Percentiles rank a stretch among this genome's conserved stretches.
Conservation (phyloP, 2,113 vertebrate species). For the Pseudopodoces humilis region DNA sequence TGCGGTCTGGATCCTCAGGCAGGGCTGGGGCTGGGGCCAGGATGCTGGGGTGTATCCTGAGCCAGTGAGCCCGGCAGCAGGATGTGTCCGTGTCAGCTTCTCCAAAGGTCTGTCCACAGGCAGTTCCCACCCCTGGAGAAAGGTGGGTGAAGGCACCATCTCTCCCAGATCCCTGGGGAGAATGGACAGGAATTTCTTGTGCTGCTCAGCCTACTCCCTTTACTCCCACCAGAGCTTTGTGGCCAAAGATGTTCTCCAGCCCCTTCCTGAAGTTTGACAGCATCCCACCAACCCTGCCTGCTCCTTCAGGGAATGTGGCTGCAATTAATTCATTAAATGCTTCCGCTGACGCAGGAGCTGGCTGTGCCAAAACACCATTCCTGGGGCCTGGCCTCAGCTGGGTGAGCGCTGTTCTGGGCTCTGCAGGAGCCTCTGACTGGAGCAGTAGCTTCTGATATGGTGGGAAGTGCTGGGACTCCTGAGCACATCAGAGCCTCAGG, state of each 20-base stretch:
- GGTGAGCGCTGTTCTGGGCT: neutral
- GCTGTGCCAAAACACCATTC: neutral
- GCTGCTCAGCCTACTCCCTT: neutral
- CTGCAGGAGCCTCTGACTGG: accelerated
- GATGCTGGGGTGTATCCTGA: neutral
- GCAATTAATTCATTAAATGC: conserved; percentile 30
- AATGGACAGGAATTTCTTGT: neutral
- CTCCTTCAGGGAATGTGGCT: neutral
- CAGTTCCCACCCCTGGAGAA: neutral
- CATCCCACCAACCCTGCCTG: neutral
- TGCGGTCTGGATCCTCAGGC: accelerated
- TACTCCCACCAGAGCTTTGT: neutral
- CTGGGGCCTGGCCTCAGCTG: neutral
- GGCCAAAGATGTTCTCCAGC: neutral
- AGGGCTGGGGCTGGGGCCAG: neutral
- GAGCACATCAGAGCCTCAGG: accelerated
- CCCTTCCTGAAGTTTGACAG: neutral
- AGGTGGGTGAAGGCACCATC: neutral
- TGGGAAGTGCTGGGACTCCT: neutral
- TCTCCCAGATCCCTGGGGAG: neutral
- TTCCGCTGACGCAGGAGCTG: conserved; percentile 2
- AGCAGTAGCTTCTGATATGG: neutral
- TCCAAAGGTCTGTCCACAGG: neutral
- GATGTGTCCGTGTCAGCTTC: neutral
- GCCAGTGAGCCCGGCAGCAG: accelerated